These are phyloP conservation scores for Cassiopea xamachana DNA, from an alignment of 30 jellyfish, hydroid and myxozoan species.

Conservation along the genomic window DNA sequence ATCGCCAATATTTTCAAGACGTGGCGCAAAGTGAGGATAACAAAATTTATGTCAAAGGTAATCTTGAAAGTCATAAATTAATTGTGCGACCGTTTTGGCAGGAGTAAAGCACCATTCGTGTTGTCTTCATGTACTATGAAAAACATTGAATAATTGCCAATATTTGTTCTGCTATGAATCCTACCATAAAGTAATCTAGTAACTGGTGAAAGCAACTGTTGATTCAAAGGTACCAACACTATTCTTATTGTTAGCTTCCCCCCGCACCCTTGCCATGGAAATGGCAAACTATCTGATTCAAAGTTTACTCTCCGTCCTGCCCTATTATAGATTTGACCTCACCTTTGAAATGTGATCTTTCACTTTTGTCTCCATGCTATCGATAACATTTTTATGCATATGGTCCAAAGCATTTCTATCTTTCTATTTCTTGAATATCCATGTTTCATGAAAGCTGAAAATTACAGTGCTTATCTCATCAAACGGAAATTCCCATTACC, in stretches of 20 bases:
- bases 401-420: too few species aligned
- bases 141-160: too few species aligned
- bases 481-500: too few species aligned
- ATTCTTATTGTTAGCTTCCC: neutral
- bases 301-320: too few species aligned
- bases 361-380: neutral
- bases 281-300: neutral
- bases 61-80: too few species aligned
- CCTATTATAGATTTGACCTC: neutral
- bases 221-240: neutral
- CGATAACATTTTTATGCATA: neutral
- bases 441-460: too few species aligned
- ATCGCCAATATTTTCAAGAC: neutral
- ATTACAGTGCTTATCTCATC: too few species aligned
- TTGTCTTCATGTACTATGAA: too few species aligned
- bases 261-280: neutral
- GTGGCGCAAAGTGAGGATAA: constrained; percentile 1
- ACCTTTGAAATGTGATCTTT: neutral
- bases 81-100: too few species aligned
- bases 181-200: neutral
- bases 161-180: too few species aligned
- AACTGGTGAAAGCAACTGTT: neutral
- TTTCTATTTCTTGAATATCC: too few species aligned
- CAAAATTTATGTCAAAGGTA: constrained; percentile 39
- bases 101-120: too few species aligned